These are phyloP conservation scores for Parelbella ahira DNA, from an alignment of 2,888 invertebrate species.

Conservation along the genomic window DNA sequence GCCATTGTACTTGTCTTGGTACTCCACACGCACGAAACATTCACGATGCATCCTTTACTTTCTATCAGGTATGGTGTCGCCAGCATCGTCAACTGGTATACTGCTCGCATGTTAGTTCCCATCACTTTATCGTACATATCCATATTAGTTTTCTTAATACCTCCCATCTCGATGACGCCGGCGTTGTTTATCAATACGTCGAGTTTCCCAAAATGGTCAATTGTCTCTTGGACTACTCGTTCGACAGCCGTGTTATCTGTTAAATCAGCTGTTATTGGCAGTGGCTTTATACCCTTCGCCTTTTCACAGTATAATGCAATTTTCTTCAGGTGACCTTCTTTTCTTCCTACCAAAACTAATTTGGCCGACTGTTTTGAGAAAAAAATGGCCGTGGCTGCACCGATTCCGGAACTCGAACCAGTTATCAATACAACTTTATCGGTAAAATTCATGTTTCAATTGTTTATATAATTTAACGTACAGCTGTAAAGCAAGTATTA, in stretches of 20 bases:
- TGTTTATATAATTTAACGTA: not conserved
- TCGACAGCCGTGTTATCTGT: constrained; percentile 84
- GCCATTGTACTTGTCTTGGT: constrained; percentile 83
- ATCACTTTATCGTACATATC: constrained; percentile 92
- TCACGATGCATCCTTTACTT: constrained; percentile 92
- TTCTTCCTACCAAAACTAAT: constrained; percentile 81
- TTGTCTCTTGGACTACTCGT: constrained; percentile 83
- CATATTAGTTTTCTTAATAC: constrained; percentile 89
- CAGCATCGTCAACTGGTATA: constrained; percentile 90
- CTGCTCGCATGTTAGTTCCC: constrained; percentile 90
- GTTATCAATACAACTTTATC: constrained; percentile 83
- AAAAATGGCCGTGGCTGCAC: constrained; percentile 84
- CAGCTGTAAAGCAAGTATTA: not conserved
- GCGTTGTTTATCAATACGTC: constrained; percentile 93
- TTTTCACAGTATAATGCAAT: constrained; percentile 75
- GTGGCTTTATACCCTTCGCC: constrained; percentile 76
- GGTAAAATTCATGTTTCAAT: constrained; percentile 73
- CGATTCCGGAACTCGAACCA: constrained; percentile 88
- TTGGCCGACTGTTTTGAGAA: constrained; percentile 84
- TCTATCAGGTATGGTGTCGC: constrained; percentile 90
- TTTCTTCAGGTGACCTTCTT: constrained; percentile 54
- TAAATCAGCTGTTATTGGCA: constrained; percentile 82
- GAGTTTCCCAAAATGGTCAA: constrained; percentile 84
- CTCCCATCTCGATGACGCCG: constrained; percentile 88
- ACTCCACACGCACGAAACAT: constrained; percentile 94